These are phyloP conservation scores for Proisotoma minuta DNA, from an alignment of 2,888 invertebrate genomes.

Conservation along the genomic window DNA sequence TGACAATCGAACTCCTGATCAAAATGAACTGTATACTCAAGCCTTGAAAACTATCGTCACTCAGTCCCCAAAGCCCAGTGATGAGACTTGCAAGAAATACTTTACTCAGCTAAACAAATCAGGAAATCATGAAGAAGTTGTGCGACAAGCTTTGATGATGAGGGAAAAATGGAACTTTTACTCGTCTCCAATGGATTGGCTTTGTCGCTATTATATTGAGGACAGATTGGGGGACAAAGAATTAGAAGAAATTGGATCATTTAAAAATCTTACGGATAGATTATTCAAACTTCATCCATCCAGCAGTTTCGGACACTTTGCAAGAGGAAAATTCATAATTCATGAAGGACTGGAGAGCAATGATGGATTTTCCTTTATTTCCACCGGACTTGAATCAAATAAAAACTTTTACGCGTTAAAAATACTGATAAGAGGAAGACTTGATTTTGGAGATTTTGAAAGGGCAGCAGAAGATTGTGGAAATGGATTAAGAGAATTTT, in stretches of 20 bases:
- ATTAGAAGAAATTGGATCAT: constrained; percentile 10
- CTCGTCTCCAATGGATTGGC: constrained; percentile 43
- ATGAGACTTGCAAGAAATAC: constrained; percentile 54
- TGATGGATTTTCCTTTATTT: constrained; percentile 38
- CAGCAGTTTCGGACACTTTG: constrained; percentile 41
- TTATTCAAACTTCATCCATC: constrained; percentile 44
- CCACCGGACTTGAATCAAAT: constrained; percentile 37
- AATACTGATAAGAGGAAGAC: constrained; percentile 29
- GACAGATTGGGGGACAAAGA: constrained; percentile 10
- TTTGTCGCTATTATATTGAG: constrained; percentile 43
- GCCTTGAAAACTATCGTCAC: constrained; percentile 39
- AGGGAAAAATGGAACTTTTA: constrained; percentile 35
- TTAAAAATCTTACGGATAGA: constrained; percentile 35
- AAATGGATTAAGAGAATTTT: constrained; percentile 12
- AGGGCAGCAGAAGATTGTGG: constrained; percentile 26
- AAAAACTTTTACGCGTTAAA: constrained; percentile 35
- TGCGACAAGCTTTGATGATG: constrained; percentile 23
- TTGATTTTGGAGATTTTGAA: constrained; percentile 42
- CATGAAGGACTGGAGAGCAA: constrained; percentile 20
- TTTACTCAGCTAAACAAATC: constrained; percentile 54
- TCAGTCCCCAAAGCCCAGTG: constrained; percentile 32
- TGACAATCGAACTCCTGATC: constrained; percentile 27
- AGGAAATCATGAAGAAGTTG: constrained; percentile 27
- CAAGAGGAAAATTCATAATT: constrained; percentile 40
- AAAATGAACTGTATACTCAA: constrained; percentile 35